Percentiles rank a stretch among this genome's conserved stretches.
These are phyloP conservation scores for Pentamera pediparva DNA, from an alignment of 53 echinoderm and acorn worm species.

Conservation along the genomic window DNA sequence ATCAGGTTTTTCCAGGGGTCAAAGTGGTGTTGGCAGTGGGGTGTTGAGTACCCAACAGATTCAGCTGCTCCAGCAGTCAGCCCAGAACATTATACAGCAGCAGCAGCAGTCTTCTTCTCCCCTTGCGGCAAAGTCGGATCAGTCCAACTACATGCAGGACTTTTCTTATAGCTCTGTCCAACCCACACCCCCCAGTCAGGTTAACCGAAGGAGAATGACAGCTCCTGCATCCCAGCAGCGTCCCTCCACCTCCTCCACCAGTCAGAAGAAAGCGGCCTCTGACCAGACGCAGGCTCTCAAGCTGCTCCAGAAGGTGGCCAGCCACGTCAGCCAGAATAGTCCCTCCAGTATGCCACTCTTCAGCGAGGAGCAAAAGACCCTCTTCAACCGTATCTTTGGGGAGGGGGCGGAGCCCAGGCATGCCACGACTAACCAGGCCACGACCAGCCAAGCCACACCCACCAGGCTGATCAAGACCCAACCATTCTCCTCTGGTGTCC, in stretches of 20 bases:
- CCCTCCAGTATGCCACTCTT: conserved; percentile 1
- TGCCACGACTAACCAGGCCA: background rate
- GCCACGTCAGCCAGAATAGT: conserved; percentile 43
- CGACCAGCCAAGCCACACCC: background rate
- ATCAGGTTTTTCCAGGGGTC: background rate
- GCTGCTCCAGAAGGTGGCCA: conserved; percentile 75
- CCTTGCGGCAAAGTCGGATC: too few relatives aligned
- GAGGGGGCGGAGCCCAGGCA: background rate
- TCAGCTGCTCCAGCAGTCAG: conserved; percentile 35
- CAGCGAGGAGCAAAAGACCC: background rate
- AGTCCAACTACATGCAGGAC: conserved; percentile 24
- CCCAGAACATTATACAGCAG: conserved; percentile 12
- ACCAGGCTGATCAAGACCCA: background rate
- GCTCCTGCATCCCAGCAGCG: too few relatives aligned
- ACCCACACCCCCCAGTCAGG: too few relatives aligned
- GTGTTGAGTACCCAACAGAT: conserved; percentile 11
- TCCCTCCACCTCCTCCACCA: too few relatives aligned
- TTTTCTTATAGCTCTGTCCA: background rate
- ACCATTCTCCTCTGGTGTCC: background rate
- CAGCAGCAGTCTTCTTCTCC: conserved; percentile 5
- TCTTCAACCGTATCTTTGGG: conserved; percentile 17
- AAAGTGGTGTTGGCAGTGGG: background rate
- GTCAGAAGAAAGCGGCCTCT: background rate
- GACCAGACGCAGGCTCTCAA: conserved; percentile 65
- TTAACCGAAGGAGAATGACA: too few relatives aligned